Base-by-base conservation (phyloP, 2,797 vertebrate species). In the Meda fulgida region DNA sequence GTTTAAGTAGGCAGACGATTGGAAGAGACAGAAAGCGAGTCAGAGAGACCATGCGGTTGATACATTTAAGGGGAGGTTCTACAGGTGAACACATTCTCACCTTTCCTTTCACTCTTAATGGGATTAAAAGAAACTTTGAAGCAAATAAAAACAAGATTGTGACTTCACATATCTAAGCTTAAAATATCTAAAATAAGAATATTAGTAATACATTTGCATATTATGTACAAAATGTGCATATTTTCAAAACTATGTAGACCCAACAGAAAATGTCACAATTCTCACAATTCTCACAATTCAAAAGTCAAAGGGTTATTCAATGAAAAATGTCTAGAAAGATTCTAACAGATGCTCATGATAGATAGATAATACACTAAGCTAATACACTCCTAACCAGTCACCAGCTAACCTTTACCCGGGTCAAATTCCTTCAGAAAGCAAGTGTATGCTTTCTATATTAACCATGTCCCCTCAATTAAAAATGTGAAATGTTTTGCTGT, bases 401-500 rank as follows among this genome's bases (percentile, higher is more conserved):
- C n/a, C n/a, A n/a, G n/a, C n/a, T n/a, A n/a, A n/a, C 7, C 36
- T 48, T 69, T 21, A 38, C 43, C 46, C 2, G 6, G 7, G 8
- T 55, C 18, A 11, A 26, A 29, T 43, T 53, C n/a, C 31, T 55
- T n/a, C 51, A 51, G 9, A 79, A 38, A 40, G 55, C 18, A 43
- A 34, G 63, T 5, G 26, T 34, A 21, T 55, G 14, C 5, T 51
- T 65, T 38, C 65, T 40, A 23, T 48, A 75, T 73, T 10, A 63
- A 29, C 26, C 31, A 34, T 63, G 46, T 36, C 34, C 19, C 10
- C 51, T 48, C 23, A 66, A 82, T 40, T 51, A 72, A 40, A 69
- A 43, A 55, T 81, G 21, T 66, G 78, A 66, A 84, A 80, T 13
- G 18, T 72, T 78, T 81, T 16, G 0, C n/a, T n/a, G 73, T 86